Conservation (phyloP, 1,140 invertebrate genomes). For the Alviniconcha marisindica region DNA sequence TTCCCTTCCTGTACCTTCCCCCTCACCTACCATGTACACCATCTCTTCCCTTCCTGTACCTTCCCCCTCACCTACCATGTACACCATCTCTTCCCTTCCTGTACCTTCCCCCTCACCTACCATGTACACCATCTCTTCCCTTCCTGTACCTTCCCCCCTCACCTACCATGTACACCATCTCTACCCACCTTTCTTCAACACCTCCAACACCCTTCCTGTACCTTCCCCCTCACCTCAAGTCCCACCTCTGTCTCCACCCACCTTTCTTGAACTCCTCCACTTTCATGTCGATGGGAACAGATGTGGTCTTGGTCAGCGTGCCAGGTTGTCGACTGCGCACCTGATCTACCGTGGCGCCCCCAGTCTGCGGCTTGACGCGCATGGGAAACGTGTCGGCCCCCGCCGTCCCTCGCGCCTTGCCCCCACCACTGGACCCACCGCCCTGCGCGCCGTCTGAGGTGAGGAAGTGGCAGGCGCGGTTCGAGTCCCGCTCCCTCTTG, state of each 20-base stretch:
- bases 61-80: no score
- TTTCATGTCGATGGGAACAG: conserved; percentile 62
- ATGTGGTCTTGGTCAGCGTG: conserved; percentile 55
- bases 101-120: no score
- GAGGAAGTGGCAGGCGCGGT: not conserved
- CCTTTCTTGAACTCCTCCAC: conserved; percentile 60
- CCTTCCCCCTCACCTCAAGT: not conserved
- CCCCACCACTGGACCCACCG: not conserved
- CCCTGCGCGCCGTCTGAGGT: not conserved
- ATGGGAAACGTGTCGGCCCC: conserved; percentile 49
- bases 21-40: no score
- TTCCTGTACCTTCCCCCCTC: no score
- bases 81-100: no score
- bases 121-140: no score
- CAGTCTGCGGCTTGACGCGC: conserved; percentile 42
- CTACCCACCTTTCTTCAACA: no score
- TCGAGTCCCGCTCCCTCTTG: conserved; percentile 12
- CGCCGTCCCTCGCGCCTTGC: not conserved
- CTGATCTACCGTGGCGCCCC: conserved; percentile 12
- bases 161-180: no score
- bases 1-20: no score
- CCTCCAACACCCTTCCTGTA: no score
- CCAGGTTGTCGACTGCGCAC: conserved; percentile 16
- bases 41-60: no score
- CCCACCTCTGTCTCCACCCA: conserved; percentile 20